Evolutionary conservation across 2,797 vertebrate genomes (phyloP), one percentile per base, ranked within the genome.

Genomic region (Brachymystax lenok): DNA sequence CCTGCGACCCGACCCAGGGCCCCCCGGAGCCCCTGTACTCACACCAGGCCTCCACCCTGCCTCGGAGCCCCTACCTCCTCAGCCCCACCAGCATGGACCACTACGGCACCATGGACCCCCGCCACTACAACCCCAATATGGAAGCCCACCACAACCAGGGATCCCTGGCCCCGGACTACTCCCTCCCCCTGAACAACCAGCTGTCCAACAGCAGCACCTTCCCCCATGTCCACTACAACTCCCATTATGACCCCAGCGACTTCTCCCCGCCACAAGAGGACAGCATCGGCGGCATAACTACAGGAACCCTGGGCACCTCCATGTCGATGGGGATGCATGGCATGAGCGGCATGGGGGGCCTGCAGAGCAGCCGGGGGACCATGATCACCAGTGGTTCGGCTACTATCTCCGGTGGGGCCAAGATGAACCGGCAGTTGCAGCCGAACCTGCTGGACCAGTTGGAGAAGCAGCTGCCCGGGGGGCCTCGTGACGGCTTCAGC

Each of bases 151-250:
- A 92, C 71, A 89, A 92, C 69, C 91, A 92, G 12, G 94, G 93
- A 24, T 88, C 96, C 8, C 93, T 97, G 74, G 95, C 96, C 0
- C 92, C 95, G 0, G 98, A 99, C 66, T 97, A 96, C 82, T 94
- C 98, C 88, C 94, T 98, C 76, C 95, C 97, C 0, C 95, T 99
- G 83, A 98, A 96, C 94, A 98, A 96, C 90, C 98, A 99, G 93
- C 92, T 99, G 85, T 96, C 98, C 50, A 97, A 96, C 84, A 99
- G 97, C 90, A 97, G 97, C 91, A 99, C 98, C 74, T 99, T 99
- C 82, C 98, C 98, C 24, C 95, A 97, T 84, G 97, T 99, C 88
- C 96, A 99, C 90, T 99, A 98, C 91, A 98, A 98, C 90, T 97
- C 97, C 5, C 95, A 97, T 88, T 99, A 96, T 0, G 97, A 99